These are phyloP conservation scores for Notolabrus celidotus DNA, from an alignment of 2,797 vertebrate genomes.

Conservation along the genomic window DNA sequence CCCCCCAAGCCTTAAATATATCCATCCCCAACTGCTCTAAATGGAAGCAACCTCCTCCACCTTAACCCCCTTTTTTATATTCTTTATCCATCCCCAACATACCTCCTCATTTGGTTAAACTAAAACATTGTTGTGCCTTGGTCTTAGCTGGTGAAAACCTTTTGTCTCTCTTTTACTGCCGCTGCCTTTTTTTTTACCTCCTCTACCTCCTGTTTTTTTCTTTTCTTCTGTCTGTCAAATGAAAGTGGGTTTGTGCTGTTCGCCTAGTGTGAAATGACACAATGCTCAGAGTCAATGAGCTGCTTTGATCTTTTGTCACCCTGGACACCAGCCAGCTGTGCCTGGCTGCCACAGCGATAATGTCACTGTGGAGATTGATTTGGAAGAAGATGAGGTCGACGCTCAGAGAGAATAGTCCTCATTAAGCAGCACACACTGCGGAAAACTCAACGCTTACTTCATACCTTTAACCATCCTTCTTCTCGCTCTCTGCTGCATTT, in stretches of 20 bases:
- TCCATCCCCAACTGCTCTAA: background rate
- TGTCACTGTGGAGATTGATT: constrained; percentile 73
- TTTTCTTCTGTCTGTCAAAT: constrained; percentile 56
- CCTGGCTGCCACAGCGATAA: constrained; percentile 53
- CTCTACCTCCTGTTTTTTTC: constrained; percentile 17
- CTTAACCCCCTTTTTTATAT: background rate
- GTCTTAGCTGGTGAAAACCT: constrained; percentile 12
- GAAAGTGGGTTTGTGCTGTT: constrained; percentile 61
- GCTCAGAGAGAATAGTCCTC: constrained; percentile 62
- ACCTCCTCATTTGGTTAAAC: background rate
- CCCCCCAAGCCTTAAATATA: background rate
- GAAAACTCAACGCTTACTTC: constrained; percentile 62
- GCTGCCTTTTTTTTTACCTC: constrained; percentile 11
- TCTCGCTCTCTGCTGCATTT: constrained; percentile 33
- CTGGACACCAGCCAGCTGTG: constrained; percentile 71
- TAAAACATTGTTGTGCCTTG: background rate
- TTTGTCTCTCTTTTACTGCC: constrained; percentile 27
- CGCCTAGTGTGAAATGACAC: constrained; percentile 72
- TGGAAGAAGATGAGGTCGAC: constrained; percentile 56
- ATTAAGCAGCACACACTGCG: constrained; percentile 65
- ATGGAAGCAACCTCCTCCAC: background rate
- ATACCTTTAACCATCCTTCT: constrained; percentile 52
- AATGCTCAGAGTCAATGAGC: constrained; percentile 71
- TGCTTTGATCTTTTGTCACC: constrained; percentile 72
- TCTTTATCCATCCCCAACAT: background rate